A percentile compares a stretch with the other conserved stretches of the same genome.
Conservation (phyloP, 2,797 vertebrate species). For the Australoheros facetus region DNA sequence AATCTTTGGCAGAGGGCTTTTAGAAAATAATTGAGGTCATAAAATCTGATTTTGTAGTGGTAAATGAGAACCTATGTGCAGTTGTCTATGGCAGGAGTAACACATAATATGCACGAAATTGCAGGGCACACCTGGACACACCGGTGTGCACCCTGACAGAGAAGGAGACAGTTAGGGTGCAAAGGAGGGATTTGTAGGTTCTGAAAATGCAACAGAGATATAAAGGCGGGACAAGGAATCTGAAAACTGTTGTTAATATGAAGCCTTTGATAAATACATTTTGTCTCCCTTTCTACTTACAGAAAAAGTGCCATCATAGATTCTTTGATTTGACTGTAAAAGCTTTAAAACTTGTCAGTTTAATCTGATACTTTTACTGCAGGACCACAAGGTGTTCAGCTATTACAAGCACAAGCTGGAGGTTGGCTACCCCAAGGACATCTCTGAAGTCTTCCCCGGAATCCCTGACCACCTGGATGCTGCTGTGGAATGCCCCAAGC, state of each 20-base stretch:
- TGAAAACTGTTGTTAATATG: neutral
- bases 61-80: no score
- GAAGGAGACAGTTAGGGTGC: neutral
- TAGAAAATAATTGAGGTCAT: no score
- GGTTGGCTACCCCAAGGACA: constrained; percentile 76
- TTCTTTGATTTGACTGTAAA: neutral
- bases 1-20: no score
- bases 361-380: neutral
- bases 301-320: neutral
- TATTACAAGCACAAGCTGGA: constrained; percentile 76
- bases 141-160: no score
- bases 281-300: neutral
- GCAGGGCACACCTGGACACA: no score
- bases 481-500: constrained; percentile 84
- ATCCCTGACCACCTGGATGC: constrained; percentile 82
- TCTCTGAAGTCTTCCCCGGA: constrained; percentile 83
- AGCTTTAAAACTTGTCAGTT: neutral
- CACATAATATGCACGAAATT: no score
- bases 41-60: no score
- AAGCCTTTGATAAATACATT: neutral
- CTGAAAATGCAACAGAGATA: neutral
- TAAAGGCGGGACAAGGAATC: neutral
- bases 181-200: neutral
- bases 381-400: constrained; percentile 83
- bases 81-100: no score